Evolutionary conservation across 2,888 invertebrate genomes (phyloP).

Genomic region (Aporophyla nigra): DNA sequence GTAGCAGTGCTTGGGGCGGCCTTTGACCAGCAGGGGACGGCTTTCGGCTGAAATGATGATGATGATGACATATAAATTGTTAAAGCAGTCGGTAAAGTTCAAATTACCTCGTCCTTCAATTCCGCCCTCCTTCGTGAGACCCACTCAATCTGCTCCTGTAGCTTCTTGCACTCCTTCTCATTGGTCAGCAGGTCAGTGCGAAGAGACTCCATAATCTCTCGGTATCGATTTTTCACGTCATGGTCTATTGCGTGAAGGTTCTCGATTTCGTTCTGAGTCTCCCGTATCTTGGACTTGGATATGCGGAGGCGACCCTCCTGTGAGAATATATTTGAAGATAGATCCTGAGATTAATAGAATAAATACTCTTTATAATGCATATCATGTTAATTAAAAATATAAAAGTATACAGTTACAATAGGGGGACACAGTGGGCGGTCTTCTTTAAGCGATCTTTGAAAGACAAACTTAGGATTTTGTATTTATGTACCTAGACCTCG

Average conservation of each 20-base stretch:
- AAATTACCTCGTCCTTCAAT: constrained; percentile 82
- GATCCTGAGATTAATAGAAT: constrained; percentile 1
- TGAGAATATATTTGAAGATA: constrained; percentile 1
- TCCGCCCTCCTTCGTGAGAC: constrained; percentile 84
- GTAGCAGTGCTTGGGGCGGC: not conserved
- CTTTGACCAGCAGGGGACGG: not conserved
- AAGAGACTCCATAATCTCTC: constrained; percentile 84
- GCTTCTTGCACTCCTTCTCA: constrained; percentile 85
- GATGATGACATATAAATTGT: not conserved
- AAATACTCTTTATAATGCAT: not conserved
- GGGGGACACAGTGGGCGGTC: not conserved
- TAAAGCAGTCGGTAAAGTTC: constrained; percentile 7
- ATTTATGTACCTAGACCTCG: not conserved
- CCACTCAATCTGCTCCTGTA: constrained; percentile 89
- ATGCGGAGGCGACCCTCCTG: constrained; percentile 86
- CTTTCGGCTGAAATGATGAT: not conserved
- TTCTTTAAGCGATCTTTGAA: not conserved
- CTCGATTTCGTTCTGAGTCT: constrained; percentile 87
- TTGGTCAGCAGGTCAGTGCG: constrained; percentile 80
- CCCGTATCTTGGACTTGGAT: constrained; percentile 86
- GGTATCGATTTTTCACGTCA: constrained; percentile 79
- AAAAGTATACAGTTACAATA: not conserved
- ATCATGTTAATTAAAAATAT: not conserved
- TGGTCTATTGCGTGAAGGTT: constrained; percentile 85
- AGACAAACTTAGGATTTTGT: not conserved